Conservation (phyloP, 2,113 vertebrate genomes). For the Danionella cerebrum region DNA sequence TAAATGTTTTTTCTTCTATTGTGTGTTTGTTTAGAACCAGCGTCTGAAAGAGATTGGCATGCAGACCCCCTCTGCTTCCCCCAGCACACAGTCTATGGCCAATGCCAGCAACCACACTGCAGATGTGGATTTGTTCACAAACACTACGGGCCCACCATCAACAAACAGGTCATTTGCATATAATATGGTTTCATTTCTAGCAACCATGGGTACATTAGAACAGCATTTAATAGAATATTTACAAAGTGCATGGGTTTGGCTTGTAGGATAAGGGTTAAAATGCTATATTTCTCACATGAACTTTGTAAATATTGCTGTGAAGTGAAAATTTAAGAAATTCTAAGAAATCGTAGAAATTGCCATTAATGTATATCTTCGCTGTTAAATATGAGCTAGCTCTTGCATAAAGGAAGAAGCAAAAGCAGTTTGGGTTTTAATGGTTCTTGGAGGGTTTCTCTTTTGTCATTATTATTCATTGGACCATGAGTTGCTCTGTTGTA, state of each 20-base stretch:
- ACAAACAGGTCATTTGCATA: conserved; percentile 68
- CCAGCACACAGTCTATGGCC: conserved; percentile 75
- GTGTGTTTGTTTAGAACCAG: conserved; percentile 68
- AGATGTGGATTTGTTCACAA: conserved; percentile 72
- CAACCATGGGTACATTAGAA: too few relatives aligned
- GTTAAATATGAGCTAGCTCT: neutral
- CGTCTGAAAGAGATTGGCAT: conserved; percentile 78
- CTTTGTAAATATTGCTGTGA: too few relatives aligned
- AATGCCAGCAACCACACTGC: conserved; percentile 68
- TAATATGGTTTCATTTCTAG: too few relatives aligned
- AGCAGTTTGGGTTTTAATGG: neutral
- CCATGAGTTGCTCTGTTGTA: neutral
- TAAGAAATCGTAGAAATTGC: too few relatives aligned
- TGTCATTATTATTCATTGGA: neutral
- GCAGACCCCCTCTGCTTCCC: conserved; percentile 77
- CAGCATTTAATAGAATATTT: too few relatives aligned
- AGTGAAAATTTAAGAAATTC: too few relatives aligned
- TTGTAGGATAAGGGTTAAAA: too few relatives aligned
- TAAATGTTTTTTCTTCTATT: conserved; percentile 12
- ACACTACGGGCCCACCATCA: conserved; percentile 59
- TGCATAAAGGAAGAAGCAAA: too few relatives aligned
- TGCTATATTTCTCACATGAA: too few relatives aligned
- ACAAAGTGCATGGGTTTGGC: too few relatives aligned
- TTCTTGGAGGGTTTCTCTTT: neutral
- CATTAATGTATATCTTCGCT: too few relatives aligned